Conservation (phyloP, 2,113 vertebrate species). For the Natator depressus region DNA sequence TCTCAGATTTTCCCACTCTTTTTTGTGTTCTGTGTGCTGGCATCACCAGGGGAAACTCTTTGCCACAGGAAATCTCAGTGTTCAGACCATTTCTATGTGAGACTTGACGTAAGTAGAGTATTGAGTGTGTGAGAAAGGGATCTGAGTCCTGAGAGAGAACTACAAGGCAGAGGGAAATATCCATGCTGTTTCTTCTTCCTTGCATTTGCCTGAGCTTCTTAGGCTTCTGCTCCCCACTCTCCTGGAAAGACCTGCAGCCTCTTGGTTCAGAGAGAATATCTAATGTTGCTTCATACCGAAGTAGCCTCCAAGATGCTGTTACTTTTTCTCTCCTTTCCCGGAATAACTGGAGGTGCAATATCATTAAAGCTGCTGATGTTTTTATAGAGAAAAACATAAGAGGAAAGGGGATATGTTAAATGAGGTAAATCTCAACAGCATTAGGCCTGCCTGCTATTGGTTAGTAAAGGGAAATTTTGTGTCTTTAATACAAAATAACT, state of each 20-base stretch:
- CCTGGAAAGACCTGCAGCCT: not conserved
- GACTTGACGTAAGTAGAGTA: not conserved
- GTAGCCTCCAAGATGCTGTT: not conserved
- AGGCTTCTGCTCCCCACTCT: accelerated
- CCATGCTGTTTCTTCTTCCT: not conserved
- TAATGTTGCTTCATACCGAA: not conserved
- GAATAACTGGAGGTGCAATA: not conserved
- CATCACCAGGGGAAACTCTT: not conserved
- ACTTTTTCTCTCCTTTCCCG: not conserved
- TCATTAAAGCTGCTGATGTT: not conserved
- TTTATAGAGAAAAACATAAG: not conserved
- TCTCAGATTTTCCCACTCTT: not conserved
- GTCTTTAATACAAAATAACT: not conserved
- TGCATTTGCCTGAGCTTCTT: not conserved
- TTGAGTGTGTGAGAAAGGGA: not conserved
- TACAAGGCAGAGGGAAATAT: not conserved
- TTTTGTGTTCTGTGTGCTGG: not conserved
- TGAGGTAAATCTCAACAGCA: not conserved
- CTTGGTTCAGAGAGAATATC: not conserved
- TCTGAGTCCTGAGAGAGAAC: not conserved
- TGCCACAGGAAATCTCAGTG: not conserved
- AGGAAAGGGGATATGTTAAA: not conserved
- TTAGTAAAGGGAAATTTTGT: not conserved
- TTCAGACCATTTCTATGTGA: not conserved
- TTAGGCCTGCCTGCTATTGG: not conserved